Conservation (phyloP, 2,888 invertebrate species). For the Gibbula magus region DNA sequence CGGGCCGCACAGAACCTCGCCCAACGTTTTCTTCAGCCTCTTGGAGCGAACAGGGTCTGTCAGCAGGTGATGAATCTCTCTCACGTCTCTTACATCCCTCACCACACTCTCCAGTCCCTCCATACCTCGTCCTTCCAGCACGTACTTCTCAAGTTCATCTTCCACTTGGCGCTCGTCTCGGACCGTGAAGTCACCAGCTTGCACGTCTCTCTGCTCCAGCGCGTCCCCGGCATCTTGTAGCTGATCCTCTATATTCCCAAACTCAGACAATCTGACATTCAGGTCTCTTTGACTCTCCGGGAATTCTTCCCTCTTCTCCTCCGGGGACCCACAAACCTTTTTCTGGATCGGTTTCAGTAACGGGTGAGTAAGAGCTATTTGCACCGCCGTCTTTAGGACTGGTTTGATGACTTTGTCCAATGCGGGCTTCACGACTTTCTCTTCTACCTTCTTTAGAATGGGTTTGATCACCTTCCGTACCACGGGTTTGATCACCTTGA, state of each 20-base stretch:
- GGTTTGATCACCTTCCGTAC: not conserved
- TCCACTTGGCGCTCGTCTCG: not conserved
- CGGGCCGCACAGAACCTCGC: not conserved
- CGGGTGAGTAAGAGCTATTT: not conserved
- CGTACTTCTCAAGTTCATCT: not conserved
- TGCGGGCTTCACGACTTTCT: too few species aligned
- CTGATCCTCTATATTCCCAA: too few species aligned
- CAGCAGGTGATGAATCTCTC: not conserved
- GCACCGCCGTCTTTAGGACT: too few species aligned
- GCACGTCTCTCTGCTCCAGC: too few species aligned
- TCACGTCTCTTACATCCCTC: not conserved
- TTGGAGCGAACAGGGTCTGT: not conserved
- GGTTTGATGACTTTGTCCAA: not conserved
- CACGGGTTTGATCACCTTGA: not conserved
- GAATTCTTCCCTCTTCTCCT: not conserved
- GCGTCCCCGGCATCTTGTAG: too few species aligned
- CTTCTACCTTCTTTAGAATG: not conserved
- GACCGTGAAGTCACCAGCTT: too few species aligned
- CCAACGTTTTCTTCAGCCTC: not conserved
- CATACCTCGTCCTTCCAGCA: not conserved
- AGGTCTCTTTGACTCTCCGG: too few species aligned
- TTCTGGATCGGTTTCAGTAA: not conserved
- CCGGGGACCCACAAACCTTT: not conserved
- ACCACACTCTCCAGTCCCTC: not conserved
- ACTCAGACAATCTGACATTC: too few species aligned